A percentile compares a stretch with the other conserved stretches of the same genome.
Evolutionary conservation across 1,140 invertebrate genomes (phyloP).

Genomic region (Caerostris extrusa): DNA sequence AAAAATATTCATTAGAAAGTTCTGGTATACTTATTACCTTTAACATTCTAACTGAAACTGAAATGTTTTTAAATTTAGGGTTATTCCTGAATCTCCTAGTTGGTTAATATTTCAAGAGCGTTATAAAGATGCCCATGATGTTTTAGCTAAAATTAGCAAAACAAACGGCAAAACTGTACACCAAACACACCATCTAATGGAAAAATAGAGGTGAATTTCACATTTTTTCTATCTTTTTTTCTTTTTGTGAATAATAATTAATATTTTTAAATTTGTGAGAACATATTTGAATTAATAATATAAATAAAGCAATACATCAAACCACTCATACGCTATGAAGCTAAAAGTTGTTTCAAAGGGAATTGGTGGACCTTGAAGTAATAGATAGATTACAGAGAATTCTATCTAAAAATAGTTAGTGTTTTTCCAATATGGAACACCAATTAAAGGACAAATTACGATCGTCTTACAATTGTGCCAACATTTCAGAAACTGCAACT

Average conservation of each 20-base stretch:
- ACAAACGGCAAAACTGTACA: neutral
- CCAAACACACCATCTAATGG: neutral
- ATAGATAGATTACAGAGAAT: too few relatives aligned
- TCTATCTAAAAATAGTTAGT: too few relatives aligned
- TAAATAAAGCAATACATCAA: neutral
- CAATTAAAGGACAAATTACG: too few relatives aligned
- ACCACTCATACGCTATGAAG: too few relatives aligned
- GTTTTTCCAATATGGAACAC: too few relatives aligned
- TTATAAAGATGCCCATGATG: constrained; percentile 5
- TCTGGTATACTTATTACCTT: too few relatives aligned
- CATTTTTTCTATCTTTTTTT: neutral
- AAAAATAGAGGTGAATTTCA: constrained; percentile 1
- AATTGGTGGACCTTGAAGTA: too few relatives aligned
- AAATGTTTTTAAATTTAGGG: neutral
- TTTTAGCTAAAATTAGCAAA: neutral
- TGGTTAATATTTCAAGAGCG: constrained; percentile 43
- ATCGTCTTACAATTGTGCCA: too few relatives aligned
- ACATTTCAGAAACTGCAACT: too few relatives aligned
- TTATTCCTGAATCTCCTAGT: constrained; percentile 41
- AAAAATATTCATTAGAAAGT: too few relatives aligned
- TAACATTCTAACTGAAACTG: too few relatives aligned
- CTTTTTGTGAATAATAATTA: neutral
- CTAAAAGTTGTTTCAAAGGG: too few relatives aligned
- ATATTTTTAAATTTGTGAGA: neutral
- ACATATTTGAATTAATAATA: neutral